Base-by-base conservation (phyloP, 2,888 invertebrate genomes). In the Cerastis leucographa region DNA sequence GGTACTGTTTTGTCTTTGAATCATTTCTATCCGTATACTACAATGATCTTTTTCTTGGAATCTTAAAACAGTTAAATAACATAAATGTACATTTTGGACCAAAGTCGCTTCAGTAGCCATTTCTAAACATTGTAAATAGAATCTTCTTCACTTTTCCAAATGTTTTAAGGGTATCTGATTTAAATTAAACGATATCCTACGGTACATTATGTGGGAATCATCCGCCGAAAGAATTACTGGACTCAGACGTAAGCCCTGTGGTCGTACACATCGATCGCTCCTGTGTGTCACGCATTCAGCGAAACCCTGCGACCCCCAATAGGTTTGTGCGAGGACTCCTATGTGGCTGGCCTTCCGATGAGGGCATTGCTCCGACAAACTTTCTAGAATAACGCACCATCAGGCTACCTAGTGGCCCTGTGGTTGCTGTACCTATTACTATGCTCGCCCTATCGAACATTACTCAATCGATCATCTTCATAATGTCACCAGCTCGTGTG, bases 401-500 rank as follows among this genome's bases (percentile, higher is more conserved):
- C 35, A 35, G 35, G 35, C 35, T 35, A 35, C 35, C 35, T 35
- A 35, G 35, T 35, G 35, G 35, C 35, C 35, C 35, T 35, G 35
- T 35, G 35, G 35, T 3, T 35, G 35, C 35, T 35, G 35, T 35
- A 61, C 59, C 19, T 19, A 17, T 29, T n/a, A 19, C 17, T 62
- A 62, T 40, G 11, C 29, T 29, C 59, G 3, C 14, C 44, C 29
- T 12, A 17, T 61, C 46, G n/a, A 35, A 46, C n/a, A 62, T 74
- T 25, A n/a, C 62, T 56, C 68, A 71, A 69, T 46, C 59, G 42
- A 65, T 51, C 29, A 65, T 49, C n/a, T 74, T 25, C 42, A 54
- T 65, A 71, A 56, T 75, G 71, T 78, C 73, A 70, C 56, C 62
- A 62, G 62, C 76, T 80, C 76, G 71, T 76, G 84, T 80, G 82